phyloP scores from a whole-genome alignment of 2,113 vertebrate genomes.

The Peucedramus taeniatus region DNA sequence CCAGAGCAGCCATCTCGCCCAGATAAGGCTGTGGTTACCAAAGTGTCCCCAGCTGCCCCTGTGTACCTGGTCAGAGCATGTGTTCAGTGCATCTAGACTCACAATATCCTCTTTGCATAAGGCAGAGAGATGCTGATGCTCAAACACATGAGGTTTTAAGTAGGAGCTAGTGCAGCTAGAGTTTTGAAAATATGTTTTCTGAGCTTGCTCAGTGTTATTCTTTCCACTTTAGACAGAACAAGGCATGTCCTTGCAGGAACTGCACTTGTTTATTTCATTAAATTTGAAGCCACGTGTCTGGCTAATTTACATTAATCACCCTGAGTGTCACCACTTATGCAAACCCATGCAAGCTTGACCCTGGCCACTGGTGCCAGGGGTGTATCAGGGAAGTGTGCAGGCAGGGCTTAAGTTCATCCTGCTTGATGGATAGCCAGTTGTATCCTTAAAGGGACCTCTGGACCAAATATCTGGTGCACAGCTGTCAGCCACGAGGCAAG shows the following conservation, averaged over 20 bases:
- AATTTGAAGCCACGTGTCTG: background rate
- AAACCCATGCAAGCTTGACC: background rate
- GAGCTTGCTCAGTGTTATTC: background rate
- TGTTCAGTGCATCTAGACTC: background rate
- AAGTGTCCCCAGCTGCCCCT: background rate
- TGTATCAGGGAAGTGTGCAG: background rate
- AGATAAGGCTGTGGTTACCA: background rate
- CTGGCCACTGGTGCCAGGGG: rapidly evolving
- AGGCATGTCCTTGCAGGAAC: background rate
- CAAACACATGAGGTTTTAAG: background rate
- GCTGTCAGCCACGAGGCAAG: background rate
- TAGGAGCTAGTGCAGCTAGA: background rate
- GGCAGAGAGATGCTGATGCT: background rate
- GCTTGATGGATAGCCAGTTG: background rate
- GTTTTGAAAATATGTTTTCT: background rate
- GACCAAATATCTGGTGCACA: background rate
- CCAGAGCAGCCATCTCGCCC: background rate
- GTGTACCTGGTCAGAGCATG: rapidly evolving
- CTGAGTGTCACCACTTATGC: background rate
- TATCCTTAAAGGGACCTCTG: background rate
- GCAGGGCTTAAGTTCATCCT: background rate
- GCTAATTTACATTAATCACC: background rate
- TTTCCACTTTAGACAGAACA: background rate
- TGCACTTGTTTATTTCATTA: background rate
- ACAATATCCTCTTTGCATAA: background rate